These are phyloP conservation scores for Nephila pilipes DNA, from an alignment of 1,140 invertebrate species.

Conservation along the genomic window DNA sequence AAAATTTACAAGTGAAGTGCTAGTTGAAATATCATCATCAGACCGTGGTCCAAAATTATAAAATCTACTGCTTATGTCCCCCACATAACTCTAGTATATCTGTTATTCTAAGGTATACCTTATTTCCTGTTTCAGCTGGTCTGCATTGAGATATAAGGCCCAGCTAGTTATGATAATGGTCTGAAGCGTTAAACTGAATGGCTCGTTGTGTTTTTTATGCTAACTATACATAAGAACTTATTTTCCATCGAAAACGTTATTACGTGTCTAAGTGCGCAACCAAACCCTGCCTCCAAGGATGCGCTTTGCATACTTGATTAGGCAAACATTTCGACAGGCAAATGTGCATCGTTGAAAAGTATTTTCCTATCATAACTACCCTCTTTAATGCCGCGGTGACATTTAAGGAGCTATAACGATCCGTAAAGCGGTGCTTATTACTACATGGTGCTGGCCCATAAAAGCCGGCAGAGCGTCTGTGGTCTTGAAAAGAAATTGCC, in stretches of 20 bases:
- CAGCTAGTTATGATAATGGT: no score
- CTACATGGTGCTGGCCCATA: neutral
- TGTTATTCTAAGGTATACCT: no score
- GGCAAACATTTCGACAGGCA: neutral
- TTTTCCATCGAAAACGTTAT: neutral
- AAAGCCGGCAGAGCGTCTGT: conserved; percentile 2
- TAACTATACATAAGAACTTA: neutral
- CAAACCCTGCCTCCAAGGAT: neutral
- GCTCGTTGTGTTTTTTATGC: no score
- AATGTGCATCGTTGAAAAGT: neutral
- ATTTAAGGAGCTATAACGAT: conserved; percentile 35
- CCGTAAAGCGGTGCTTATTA: conserved; percentile 38
- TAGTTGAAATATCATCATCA: no score
- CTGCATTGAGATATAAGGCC: no score
- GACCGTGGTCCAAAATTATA: no score
- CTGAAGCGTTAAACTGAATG: no score
- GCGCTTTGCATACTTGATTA: conserved; percentile 6
- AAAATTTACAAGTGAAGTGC: no score
- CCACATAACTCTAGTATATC: no score
- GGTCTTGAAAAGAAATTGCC: conserved; percentile 27
- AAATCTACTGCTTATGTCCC: no score
- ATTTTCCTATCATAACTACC: conserved; percentile 28
- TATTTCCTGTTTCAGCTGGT: no score
- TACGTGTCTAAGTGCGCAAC: neutral
- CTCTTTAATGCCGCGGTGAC: neutral